Conservation (phyloP, 2,797 vertebrate genomes). For the Chlorospingus semifuscus region DNA sequence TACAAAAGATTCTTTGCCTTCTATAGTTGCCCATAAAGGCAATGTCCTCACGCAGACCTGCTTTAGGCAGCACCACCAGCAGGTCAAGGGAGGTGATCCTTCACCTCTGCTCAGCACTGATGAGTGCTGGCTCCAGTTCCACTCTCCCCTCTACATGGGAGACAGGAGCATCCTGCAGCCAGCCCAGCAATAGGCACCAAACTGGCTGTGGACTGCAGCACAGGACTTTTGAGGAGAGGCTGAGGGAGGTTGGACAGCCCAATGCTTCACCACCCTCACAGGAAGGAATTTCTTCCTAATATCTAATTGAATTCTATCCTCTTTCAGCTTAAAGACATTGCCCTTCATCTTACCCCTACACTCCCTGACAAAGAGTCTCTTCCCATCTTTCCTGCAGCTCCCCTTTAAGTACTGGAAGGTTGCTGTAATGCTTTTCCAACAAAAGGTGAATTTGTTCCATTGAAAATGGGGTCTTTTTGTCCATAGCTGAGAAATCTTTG, state of each 20-base stretch:
- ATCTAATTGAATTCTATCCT: neutral
- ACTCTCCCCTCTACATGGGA: neutral
- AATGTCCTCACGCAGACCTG: neutral
- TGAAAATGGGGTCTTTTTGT: neutral
- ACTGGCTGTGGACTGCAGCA: neutral
- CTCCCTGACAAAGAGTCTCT: neutral
- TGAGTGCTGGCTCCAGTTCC: neutral
- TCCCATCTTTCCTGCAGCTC: neutral
- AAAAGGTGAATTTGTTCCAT: neutral
- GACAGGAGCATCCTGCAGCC: neutral
- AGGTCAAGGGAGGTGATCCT: neutral
- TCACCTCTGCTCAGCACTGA: neutral
- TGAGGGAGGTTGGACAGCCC: neutral
- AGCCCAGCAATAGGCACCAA: neutral
- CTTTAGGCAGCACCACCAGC: neutral
- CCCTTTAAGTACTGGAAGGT: neutral
- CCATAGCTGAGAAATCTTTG: neutral
- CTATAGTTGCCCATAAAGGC: neutral
- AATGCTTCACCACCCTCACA: neutral
- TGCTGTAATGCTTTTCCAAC: neutral
- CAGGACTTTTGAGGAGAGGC: neutral
- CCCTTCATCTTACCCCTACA: fast-evolving
- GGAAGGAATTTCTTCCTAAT: neutral
- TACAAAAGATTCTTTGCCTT: neutral
- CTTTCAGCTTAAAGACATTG: neutral